A percentile compares a stretch with the other conserved stretches of the same genome.
These are phyloP conservation scores for Lepidocyrtoides sp. DNA, from an alignment of 2,888 invertebrate species.

Conservation along the genomic window DNA sequence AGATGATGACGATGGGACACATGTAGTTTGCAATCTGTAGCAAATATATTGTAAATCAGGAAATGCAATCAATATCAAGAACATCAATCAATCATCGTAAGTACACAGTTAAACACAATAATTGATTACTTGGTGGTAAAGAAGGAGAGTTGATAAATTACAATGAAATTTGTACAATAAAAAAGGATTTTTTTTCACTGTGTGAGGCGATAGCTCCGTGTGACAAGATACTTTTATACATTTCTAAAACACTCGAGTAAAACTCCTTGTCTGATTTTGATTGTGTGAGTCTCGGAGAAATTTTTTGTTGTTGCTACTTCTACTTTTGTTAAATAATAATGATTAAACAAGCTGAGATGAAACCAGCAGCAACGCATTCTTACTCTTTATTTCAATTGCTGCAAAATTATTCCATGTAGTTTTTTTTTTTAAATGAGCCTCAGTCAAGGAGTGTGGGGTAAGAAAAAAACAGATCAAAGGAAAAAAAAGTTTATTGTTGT, in stretches of 20 bases:
- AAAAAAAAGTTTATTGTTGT: conserved; percentile 52
- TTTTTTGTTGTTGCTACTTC: not conserved
- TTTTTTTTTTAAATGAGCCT: not conserved
- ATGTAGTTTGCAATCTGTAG: not conserved
- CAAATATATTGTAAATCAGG: conserved; percentile 44
- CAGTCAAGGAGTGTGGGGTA: not conserved
- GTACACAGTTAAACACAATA: conserved; percentile 8
- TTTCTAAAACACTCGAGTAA: conserved; percentile 4
- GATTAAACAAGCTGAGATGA: not conserved
- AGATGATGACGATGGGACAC: conserved; percentile 9
- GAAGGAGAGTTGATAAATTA: not conserved
- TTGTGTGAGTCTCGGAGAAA: not conserved
- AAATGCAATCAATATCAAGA: conserved; percentile 36
- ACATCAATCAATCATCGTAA: conserved; percentile 5
- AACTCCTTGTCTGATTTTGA: not conserved
- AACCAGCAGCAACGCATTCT: not conserved
- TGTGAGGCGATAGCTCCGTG: not conserved
- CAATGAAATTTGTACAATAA: not conserved
- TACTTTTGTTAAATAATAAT: not conserved
- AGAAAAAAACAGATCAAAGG: conserved; percentile 11
- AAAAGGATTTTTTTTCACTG: conserved; percentile 2
- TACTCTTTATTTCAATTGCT: too few relatives aligned
- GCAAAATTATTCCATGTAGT: too few relatives aligned
- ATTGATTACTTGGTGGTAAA: not conserved
- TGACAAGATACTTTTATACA: not conserved